These are phyloP conservation scores for Lepilemur ruficaudatus DNA, from an alignment of 2,797 vertebrate species.

Conservation along the genomic window DNA sequence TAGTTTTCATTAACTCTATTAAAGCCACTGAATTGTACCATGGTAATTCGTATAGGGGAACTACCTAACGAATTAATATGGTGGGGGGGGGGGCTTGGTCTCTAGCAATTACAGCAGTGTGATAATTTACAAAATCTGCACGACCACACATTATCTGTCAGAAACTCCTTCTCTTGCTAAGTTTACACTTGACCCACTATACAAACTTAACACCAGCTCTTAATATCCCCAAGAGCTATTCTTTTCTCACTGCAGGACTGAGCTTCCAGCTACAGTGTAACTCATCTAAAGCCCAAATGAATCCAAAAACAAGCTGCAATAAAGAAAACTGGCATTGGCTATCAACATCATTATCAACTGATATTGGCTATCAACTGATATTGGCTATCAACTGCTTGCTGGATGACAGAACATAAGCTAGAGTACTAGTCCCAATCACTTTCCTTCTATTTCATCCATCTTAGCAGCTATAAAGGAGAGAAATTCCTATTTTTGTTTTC, in stretches of 20 bases:
- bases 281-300: not conserved
- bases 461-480: not conserved
- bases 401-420: not conserved
- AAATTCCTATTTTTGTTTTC: slow-evolving; percentile 1
- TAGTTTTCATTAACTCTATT: not conserved
- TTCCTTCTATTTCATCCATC: not conserved
- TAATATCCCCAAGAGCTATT: not conserved
- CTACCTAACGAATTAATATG: not conserved
- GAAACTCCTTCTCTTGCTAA: not conserved
- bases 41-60: not conserved
- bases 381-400: not conserved
- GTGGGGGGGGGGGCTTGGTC: too few relatives aligned
- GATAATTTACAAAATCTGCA: not conserved
- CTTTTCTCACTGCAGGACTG: not conserved
- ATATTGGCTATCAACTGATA: not conserved
- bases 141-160: not conserved
- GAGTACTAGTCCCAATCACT: not conserved
- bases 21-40: not conserved
- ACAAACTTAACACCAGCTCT: not conserved
- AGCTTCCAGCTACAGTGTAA: not conserved
- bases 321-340: not conserved
- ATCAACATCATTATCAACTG: not conserved
- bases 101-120: not conserved
- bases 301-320: not conserved
- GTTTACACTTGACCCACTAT: not conserved